Evolutionary conservation across 2,888 invertebrate genomes (phyloP).

Genomic region (Tetranychus piercei): DNA sequence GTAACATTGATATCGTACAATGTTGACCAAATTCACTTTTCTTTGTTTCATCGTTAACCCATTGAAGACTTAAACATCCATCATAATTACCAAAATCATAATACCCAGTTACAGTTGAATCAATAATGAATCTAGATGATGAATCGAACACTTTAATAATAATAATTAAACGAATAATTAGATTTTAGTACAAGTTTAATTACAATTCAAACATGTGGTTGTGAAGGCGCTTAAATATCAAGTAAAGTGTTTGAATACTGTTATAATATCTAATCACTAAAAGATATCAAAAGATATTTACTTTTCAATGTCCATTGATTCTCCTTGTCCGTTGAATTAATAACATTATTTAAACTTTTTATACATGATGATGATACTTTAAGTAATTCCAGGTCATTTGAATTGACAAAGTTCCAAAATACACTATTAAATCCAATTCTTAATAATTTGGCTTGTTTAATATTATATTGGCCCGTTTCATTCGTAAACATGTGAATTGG

Average conservation of each 20-base stretch:
- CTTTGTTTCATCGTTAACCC: background rate
- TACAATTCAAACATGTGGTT: too few species aligned
- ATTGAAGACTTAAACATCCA: background rate
- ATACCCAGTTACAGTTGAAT: background rate
- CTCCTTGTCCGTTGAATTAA: background rate
- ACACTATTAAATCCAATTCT: background rate
- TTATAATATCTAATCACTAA: background rate
- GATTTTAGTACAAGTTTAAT: background rate
- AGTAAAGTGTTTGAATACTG: too few species aligned
- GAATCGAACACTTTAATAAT: background rate
- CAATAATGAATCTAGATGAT: background rate
- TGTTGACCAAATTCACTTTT: background rate
- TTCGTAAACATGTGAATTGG: too few species aligned
- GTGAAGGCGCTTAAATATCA: too few species aligned
- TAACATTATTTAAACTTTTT: background rate
- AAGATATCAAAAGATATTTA: background rate
- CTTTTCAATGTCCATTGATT: background rate
- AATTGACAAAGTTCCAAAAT: background rate
- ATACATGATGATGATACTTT: background rate
- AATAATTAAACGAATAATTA: background rate
- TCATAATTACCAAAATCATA: background rate
- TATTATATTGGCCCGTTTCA: background rate
- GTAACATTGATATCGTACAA: background rate
- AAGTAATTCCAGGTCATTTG: background rate
- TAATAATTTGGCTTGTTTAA: background rate